phyloP scores from a whole-genome alignment of 1,140 invertebrate genomes.

The Sycobia sp. region DNA sequence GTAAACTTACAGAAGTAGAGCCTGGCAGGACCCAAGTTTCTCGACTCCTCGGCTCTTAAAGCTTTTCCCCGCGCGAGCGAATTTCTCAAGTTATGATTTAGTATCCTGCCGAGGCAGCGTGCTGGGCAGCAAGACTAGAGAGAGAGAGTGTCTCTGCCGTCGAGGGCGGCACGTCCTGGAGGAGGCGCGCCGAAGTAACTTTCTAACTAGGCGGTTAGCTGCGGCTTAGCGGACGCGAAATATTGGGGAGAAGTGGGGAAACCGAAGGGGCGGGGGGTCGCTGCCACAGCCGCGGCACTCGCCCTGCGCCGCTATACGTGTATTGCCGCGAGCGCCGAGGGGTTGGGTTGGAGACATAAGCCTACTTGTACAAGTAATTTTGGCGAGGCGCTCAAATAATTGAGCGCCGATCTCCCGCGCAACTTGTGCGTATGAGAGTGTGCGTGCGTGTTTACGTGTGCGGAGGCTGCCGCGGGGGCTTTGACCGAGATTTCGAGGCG shows the following conservation, averaged over 20 bases:
- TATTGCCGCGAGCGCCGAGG: no score
- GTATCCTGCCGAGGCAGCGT: slow-evolving; percentile 26
- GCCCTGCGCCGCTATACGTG: no score
- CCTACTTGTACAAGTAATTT: slow-evolving; percentile 33
- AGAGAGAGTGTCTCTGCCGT: no score
- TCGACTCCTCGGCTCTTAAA: slow-evolving; percentile 53
- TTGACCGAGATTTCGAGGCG: no score
- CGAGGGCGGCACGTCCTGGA: slow-evolving; percentile 12
- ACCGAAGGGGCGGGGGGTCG: not conserved
- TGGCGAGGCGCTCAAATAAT: slow-evolving; percentile 38
- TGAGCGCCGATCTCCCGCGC: slow-evolving; percentile 32
- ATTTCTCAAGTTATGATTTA: slow-evolving; percentile 62
- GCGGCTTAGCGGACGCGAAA: slow-evolving; percentile 56
- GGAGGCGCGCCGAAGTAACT: slow-evolving; percentile 47
- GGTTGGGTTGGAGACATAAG: slow-evolving; percentile 20
- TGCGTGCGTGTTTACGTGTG: no score
- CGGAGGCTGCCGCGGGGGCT: no score
- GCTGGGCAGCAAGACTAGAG: slow-evolving; percentile 11
- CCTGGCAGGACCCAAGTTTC: no score
- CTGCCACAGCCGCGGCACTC: no score
- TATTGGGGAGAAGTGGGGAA: slow-evolving; percentile 43
- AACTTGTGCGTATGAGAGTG: slow-evolving; percentile 10
- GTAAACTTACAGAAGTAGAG: no score
- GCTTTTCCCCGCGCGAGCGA: slow-evolving; percentile 50
- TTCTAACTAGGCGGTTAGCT: slow-evolving; percentile 61